Evolutionary conservation across 2,797 vertebrate species (phyloP).

Genomic region (Neomorphus geoffroyi): DNA sequence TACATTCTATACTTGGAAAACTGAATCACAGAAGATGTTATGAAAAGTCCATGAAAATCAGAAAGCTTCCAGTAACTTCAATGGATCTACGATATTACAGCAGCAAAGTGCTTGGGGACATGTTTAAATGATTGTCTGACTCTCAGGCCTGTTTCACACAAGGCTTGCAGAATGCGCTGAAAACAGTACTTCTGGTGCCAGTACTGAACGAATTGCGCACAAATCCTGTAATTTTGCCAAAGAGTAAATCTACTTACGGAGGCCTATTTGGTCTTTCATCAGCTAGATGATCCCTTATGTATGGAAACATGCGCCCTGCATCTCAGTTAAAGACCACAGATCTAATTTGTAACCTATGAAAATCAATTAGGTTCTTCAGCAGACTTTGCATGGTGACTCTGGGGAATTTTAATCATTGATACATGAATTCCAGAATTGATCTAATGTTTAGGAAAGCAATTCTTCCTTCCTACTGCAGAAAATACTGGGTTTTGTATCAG

Average conservation of each 20-base stretch:
- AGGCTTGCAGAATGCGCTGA: conserved; percentile 2
- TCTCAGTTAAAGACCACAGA: not conserved
- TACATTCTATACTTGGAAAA: conserved; percentile 12
- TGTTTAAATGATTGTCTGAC: not conserved
- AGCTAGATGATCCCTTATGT: conserved; percentile 12
- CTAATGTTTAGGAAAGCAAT: conserved; percentile 31
- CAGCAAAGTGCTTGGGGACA: not conserved
- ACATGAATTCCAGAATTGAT: conserved; percentile 21
- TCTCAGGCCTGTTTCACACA: not conserved
- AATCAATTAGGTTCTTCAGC: conserved; percentile 22
- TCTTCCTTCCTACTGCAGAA: not conserved
- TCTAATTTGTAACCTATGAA: conserved; percentile 38
- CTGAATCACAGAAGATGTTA: not conserved
- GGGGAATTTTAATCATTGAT: conserved; percentile 36
- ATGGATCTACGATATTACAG: not conserved
- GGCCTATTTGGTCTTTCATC: not conserved
- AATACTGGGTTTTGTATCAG: not conserved
- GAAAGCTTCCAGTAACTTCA: conserved; percentile 7
- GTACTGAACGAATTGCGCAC: not conserved
- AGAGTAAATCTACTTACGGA: conserved; percentile 24
- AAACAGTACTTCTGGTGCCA: conserved; percentile 2
- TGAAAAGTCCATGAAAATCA: conserved; percentile 38
- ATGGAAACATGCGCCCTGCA: not conserved
- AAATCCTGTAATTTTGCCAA: conserved; percentile 43
- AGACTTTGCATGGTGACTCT: not conserved